Evolutionary conservation across 2,797 vertebrate species (phyloP), one percentile per base, ranked within the genome.

Genomic region (Diplodus puntazzo): DNA sequence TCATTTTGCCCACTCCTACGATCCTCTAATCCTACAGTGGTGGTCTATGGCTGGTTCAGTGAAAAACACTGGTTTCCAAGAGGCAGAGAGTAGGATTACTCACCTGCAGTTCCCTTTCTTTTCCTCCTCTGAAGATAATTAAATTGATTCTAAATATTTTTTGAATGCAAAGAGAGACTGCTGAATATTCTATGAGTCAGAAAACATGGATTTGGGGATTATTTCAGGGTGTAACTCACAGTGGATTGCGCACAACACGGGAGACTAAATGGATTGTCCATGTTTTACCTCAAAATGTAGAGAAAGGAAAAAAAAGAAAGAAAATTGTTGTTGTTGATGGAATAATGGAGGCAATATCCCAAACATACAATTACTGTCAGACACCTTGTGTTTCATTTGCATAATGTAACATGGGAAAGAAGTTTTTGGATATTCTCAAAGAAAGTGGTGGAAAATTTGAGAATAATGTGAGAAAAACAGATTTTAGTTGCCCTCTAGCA

Each of bases 111-210:
- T 66, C 48, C 45, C 53, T 66, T 85, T 30, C 21, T 61, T 27
- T 65, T 74, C n/a, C 53, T 63, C 69, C 50, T 72, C 25, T 77
- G 69, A 71, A 67, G 72, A 80, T 84, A 85, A 89, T 83, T 88
- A 13, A 88, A 89, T 80, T 73, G 45, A 85, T 79, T 39, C 78
- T 52, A 73, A 74, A 84, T 83, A 74, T 73, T 81, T 82, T 5
- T 14, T 34, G 53, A 79, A 81, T 69, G 52, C 25, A 21, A 48
- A 66, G 54, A 70, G 45, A 75, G 55, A 48, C 34, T 46, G 30
- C 23, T 87, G 70, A 85, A 88, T 88, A 72, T 74, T 80, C n/a
- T 17, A 79, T 68, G 61, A 79, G 76, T 57, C 70, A 57, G 53
- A 72, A 45, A 18, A 76, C 74, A 60, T 45, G 75, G 18, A 70